Evolutionary conservation across 2,113 vertebrate genomes (phyloP).

Genomic region (Panurus biarmicus): DNA sequence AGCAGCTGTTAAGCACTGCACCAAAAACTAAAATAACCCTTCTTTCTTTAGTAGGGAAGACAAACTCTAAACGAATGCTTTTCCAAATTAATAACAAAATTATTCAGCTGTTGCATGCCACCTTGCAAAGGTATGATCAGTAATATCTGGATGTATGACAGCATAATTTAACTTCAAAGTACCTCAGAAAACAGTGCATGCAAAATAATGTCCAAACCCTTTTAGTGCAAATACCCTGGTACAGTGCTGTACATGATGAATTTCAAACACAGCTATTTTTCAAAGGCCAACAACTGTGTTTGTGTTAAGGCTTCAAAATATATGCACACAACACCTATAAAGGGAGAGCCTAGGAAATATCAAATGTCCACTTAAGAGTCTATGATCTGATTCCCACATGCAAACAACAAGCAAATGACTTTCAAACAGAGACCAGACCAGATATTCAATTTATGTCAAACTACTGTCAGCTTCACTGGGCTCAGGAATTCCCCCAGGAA

Average conservation of each 20-base stretch:
- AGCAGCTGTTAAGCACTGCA: not conserved
- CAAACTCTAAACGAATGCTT: not conserved
- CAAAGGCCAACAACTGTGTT: not conserved
- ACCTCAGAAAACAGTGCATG: not conserved
- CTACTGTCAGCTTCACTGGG: not conserved
- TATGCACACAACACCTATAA: not conserved
- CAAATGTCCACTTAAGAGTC: not conserved
- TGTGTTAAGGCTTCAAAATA: not conserved
- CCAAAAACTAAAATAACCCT: not conserved
- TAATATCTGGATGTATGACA: not conserved
- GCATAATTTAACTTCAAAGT: not conserved
- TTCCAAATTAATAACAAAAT: constrained; percentile 6
- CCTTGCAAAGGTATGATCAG: not conserved
- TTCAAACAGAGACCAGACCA: not conserved
- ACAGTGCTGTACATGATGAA: not conserved
- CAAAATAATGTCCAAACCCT: not conserved
- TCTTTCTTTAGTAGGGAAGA: not conserved
- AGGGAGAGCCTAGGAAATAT: not conserved
- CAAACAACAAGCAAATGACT: not conserved
- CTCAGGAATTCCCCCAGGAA: not conserved
- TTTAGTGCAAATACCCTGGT: not conserved
- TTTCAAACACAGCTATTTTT: not conserved
- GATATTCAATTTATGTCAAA: not conserved
- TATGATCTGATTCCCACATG: not conserved
- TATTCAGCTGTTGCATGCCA: not conserved